A percentile compares a stretch with the other conserved stretches of the same genome.
These are phyloP conservation scores for Cetoscarus ocellatus DNA, from an alignment of 2,797 vertebrate genomes.

Conservation along the genomic window DNA sequence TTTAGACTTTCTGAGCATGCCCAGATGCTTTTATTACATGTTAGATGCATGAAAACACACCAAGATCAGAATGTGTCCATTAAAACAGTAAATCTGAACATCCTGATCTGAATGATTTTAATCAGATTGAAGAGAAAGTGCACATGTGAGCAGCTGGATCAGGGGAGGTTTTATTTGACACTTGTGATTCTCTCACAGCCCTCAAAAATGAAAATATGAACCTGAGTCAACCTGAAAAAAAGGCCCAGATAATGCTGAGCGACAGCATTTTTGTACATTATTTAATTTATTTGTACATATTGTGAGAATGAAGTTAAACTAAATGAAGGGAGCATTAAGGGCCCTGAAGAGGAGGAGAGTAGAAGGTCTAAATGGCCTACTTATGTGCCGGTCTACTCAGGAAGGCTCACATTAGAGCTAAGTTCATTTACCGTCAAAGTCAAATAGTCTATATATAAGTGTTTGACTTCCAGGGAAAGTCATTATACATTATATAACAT, in stretches of 20 bases:
- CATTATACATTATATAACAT: slow-evolving; percentile 43
- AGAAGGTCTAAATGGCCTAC: neutral
- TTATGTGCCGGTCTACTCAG: neutral
- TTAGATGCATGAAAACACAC: too few species aligned
- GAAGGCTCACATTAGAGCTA: neutral
- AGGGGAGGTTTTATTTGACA: too few species aligned
- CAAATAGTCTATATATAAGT: slow-evolving; percentile 22
- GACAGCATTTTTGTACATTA: neutral
- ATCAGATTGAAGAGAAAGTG: too few species aligned
- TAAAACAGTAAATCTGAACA: too few species aligned
- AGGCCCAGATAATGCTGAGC: neutral
- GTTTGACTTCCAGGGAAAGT: slow-evolving; percentile 48
- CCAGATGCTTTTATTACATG: too few species aligned
- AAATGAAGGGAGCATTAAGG: neutral
- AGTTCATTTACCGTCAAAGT: slow-evolving; percentile 32
- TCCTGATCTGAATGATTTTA: too few species aligned
- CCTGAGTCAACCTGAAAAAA: too few species aligned
- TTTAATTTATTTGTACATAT: neutral
- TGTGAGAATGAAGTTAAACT: neutral
- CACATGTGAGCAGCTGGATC: too few species aligned
- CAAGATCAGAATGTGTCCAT: too few species aligned
- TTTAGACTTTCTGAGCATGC: too few species aligned
- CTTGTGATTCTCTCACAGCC: too few species aligned
- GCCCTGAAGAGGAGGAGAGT: neutral
- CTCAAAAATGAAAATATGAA: too few species aligned